Base-by-base conservation (phyloP, 2,113 vertebrate species). In the Nycticorax nycticorax region DNA sequence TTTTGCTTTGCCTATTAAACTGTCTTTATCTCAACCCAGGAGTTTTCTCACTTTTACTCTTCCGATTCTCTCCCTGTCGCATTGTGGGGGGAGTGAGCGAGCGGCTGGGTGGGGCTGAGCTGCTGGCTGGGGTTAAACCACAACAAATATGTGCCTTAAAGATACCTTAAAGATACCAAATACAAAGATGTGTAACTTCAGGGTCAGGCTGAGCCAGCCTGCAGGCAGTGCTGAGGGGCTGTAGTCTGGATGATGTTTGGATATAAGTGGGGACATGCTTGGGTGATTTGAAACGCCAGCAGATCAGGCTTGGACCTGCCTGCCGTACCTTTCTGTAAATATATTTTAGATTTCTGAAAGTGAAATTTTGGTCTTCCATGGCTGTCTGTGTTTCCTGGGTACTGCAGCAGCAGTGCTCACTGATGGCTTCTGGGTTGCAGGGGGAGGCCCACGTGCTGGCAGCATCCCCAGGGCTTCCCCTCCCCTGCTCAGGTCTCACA, bases 371-470 rank as follows among this genome's bases (percentile, higher is more conserved):
- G 27, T 59, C 37, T 63, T n/a, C 35, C 27, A 3, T 27, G 11
- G 19, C 43, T 66, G 37, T 20, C 63, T 10, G 8, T 13, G 9
- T 50, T 48, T 68, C 32, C 35, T 15, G 20, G 41, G 47, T 32
- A 4, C 10, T 3, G 20, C 7, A 45, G 52, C 37, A 53, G 19
- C 30, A 76, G 50, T 11, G 3, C 30, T 81, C 43, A 4, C 24
- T 0, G 1, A 14, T 8, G 1, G 2, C n/a, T 56, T 27, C 28
- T 19, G 24, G 2, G 0, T 10, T n/a, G 48, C 33, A 6, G 41
- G 5, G 24, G n/a, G 19, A 27, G 59, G 60, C 22, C 45, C 7
- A 3, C 17, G 62, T 3, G 20, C 9, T 24, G 47, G 55, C 71
- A 84, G n/a, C 85, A 41, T 17, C 73, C 41, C n/a, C 18, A 10